Percentiles rank a stretch among this genome's conserved stretches.
Evolutionary conservation across 2,113 vertebrate species (phyloP).

Genomic region (Gavialis gangeticus): DNA sequence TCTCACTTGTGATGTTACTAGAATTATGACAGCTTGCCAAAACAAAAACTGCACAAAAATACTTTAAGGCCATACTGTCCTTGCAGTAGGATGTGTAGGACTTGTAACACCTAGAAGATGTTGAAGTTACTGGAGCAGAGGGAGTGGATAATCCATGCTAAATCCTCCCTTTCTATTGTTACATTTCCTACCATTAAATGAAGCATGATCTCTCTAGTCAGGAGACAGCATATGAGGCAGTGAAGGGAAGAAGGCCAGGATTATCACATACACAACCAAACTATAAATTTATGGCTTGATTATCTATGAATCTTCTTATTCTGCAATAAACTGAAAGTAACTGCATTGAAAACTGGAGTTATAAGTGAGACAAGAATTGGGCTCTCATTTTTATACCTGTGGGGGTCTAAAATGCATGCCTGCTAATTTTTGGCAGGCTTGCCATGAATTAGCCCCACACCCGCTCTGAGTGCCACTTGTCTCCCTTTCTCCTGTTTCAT

Average conservation of each 20-base stretch:
- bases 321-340: background rate
- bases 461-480: no score
- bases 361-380: background rate
- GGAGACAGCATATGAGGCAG: no score
- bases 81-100: background rate
- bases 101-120: background rate
- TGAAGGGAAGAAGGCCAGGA: no score
- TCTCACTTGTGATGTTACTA: background rate
- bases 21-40: background rate
- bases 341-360: background rate
- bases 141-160: background rate
- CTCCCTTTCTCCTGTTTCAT: no score
- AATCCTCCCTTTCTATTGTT: background rate
- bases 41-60: background rate
- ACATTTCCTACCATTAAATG: no score
- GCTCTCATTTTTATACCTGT: background rate
- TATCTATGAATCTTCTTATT: background rate
- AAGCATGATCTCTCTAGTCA: no score
- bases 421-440: no score
- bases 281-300: background rate
- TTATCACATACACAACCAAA: background rate
- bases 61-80: background rate
- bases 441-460: no score
- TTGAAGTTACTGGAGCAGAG: background rate
- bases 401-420: no score